Evolutionary conservation across 1,140 invertebrate species (phyloP), one percentile per base, ranked within the genome.

Genomic region (Araneus ventricosus): DNA sequence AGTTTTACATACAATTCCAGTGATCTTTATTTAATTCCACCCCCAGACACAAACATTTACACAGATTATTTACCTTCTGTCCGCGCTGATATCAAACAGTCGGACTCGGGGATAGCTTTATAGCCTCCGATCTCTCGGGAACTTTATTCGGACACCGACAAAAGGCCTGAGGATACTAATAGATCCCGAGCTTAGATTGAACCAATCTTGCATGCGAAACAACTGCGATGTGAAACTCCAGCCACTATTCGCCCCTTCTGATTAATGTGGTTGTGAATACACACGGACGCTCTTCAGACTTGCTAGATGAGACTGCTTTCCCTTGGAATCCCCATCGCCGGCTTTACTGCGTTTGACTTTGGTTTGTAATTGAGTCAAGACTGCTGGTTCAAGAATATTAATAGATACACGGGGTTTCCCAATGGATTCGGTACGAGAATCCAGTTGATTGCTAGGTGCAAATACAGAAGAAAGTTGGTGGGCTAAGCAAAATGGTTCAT

Each of bases 311-410:
- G n/a, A 7, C 61, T n/a, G 61, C 61, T 27, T 63, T 63, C n/a
- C 61, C 61, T 63, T 14, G 24, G n/a, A n/a, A 63, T 63, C 8
- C 24, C 61, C n/a, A 63, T 63, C 61, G n/a, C n/a, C 61, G 61
- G 61, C 61, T 63, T 63, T 63, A 10, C 61, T 63, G n/a, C 61
- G n/a, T 63, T 63, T n/a, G 61, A 63, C 61, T 63, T 63, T 27
- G 61, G 22, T 63, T 63, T 27, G 24, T 63, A 63, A 63, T 63
- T 63, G 61, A 63, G 61, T 63, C 61, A 67, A 67, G 61, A 24
- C n/a, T 67, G 61, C 27, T 67, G 61, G 61, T 27, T 67, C 24
- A 67, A 67, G 61, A 67, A 67, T 67, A 67, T 67, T 67, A 67
- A 67, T 67, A 27, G 61, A 67, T 67, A 67, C 27, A 67, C 5